Evolutionary conservation across 2,888 invertebrate genomes (phyloP), one percentile per base, ranked within the genome.

Genomic region (Gymnoscelis rufifasciata): DNA sequence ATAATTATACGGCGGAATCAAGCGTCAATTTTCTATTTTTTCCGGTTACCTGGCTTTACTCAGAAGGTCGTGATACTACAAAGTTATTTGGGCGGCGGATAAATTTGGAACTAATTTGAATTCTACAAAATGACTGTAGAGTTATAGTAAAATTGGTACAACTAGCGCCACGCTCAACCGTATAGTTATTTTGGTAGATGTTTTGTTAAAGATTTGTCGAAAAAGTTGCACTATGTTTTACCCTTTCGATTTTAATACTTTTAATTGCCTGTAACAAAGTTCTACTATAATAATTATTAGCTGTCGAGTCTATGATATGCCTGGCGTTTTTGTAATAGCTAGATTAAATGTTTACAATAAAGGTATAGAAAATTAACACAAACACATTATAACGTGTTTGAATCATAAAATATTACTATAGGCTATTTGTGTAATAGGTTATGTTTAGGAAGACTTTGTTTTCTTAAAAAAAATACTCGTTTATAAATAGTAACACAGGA

Each of bases 1-100:
- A 81, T 87, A 88, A 88, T 88, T 87, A 87, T 86, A 87, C 68
- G 73, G 72, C 69, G 70, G 51, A 59, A 71, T 65, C 56, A 66
- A 70, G 71, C 74, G 68, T 72, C 69, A 71, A 76, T 78, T 74
- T 72, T 67, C 60, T 60, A 73, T 74, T 80, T 79, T 76, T 66
- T 66, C 57, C 38, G 42, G 54, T 71, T 78, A 77, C 77, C 77
- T 78, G 77, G 3, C 62, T 65, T 72, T 75, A 73, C 75, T 71
- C 59, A 62, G 78, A 82, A 82, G 75, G 69, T 60, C 14, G 14
- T n/a, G 14, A n/a, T 33, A 6, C 15, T 8, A 0, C 31, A 15
- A 33, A 33, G n/a, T 15, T 33, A 33, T 6, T 14, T 14, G 15
- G n/a, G 8, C n/a, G 6, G 15, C 5, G 14, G n/a, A 14, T 1